phyloP scores from a whole-genome alignment of 1,140 invertebrate genomes.

The Saccostrea cuccullata region DNA sequence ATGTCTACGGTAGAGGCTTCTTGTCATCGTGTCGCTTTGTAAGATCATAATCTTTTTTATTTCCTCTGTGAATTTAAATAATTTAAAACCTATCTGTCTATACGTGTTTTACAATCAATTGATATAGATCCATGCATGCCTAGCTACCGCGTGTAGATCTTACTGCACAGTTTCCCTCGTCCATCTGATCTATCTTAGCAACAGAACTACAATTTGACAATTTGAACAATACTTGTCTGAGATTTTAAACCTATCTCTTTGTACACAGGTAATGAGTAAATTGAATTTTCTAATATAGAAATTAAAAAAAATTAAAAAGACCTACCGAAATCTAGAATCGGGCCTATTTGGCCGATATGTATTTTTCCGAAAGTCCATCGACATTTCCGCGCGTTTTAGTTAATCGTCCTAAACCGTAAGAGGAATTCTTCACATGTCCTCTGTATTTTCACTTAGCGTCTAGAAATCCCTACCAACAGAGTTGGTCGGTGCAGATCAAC shows the following conservation, averaged over 20 bases:
- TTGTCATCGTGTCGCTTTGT: background rate
- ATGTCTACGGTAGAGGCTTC: no score
- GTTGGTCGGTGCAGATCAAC: slow-evolving; percentile 10
- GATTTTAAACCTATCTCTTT: background rate
- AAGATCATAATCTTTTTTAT: background rate
- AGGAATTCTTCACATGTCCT: slow-evolving; percentile 2
- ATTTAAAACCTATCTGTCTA: background rate
- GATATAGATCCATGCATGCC: no score
- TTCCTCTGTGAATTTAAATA: background rate
- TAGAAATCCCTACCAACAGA: slow-evolving; percentile 22
- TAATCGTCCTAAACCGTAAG: background rate
- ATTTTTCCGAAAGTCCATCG: slow-evolving; percentile 57
- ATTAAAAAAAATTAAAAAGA: background rate
- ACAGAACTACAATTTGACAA: background rate
- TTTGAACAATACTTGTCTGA: background rate
- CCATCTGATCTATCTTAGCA: background rate
- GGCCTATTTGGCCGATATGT: slow-evolving; percentile 55
- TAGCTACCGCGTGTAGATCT: background rate
- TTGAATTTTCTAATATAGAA: background rate
- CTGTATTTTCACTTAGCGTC: background rate
- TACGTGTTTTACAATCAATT: background rate
- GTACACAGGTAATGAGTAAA: background rate
- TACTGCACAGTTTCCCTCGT: background rate
- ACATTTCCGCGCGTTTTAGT: slow-evolving; percentile 48
- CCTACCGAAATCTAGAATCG: slow-evolving; percentile 56